These are phyloP conservation scores for Pollenia griseotomentosa DNA, from an alignment of 2,888 invertebrate species.

Conservation along the genomic window DNA sequence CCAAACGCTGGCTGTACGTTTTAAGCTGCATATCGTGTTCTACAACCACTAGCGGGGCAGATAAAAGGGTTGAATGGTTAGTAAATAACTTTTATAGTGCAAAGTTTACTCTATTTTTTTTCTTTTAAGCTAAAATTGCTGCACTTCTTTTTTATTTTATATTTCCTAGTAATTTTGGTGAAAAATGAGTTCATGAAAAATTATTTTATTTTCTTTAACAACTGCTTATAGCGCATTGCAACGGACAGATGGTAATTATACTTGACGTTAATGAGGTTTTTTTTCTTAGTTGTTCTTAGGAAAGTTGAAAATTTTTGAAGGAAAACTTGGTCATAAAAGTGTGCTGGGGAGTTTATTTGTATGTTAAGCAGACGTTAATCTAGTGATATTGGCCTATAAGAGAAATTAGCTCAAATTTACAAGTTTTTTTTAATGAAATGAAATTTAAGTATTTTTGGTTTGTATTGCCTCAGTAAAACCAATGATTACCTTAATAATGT, in stretches of 20 bases:
- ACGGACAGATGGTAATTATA: conserved; percentile 75
- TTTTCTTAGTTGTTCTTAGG: conserved; percentile 8
- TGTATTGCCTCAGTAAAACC: not conserved
- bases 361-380: conserved; percentile 34
- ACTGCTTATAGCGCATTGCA: conserved; percentile 56
- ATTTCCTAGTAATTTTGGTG: conserved; percentile 45
- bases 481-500: not conserved
- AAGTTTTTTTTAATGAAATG: not conserved
- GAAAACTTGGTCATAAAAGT: conserved; percentile 57
- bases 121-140: not conserved
- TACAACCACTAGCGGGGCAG: conserved; percentile 3
- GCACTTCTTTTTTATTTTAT: not conserved
- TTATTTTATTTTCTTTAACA: conserved; percentile 66
- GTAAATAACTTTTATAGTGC: conserved; percentile 37
- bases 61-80: conserved; percentile 31
- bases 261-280: conserved; percentile 71
- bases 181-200: conserved; percentile 75
- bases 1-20: not conserved
- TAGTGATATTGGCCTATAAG: conserved; percentile 48
- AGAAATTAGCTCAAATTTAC: not conserved
- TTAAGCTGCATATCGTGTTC: conserved; percentile 12
- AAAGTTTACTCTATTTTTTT: not conserved
- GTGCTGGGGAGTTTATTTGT: not conserved
- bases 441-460: not conserved
- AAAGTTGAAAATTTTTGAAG: not conserved